A percentile compares a stretch with the other conserved stretches of the same genome.
These are phyloP conservation scores for Harpagifer antarcticus DNA, from an alignment of 2,797 vertebrate genomes.

Conservation along the genomic window DNA sequence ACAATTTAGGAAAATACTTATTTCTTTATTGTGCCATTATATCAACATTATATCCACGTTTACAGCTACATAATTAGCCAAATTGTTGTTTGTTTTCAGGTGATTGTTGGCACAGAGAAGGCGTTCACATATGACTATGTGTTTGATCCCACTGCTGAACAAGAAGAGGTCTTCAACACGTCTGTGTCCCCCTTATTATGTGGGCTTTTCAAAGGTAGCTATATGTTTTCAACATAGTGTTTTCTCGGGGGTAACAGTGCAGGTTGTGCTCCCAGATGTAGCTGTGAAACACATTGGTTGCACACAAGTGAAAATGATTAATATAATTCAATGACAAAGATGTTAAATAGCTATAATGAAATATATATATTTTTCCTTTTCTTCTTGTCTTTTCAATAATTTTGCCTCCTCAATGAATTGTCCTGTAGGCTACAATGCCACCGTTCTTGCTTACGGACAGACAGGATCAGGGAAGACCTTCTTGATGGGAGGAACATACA, in stretches of 20 bases:
- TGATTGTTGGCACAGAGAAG: constrained; percentile 93
- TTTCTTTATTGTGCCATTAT: not conserved
- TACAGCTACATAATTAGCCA: too few relatives aligned
- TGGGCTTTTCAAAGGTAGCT: constrained; percentile 94
- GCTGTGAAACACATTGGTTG: not conserved
- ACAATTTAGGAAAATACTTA: not conserved
- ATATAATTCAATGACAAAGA: not conserved
- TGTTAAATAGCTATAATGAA: not conserved
- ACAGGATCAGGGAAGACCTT: constrained; percentile 97
- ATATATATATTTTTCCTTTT: not conserved
- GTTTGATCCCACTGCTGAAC: constrained; percentile 92
- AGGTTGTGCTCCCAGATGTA: not conserved
- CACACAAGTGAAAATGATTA: not conserved
- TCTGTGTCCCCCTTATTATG: constrained; percentile 88
- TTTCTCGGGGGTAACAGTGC: not conserved
- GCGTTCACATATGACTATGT: constrained; percentile 95
- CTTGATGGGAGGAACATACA: constrained; percentile 97
- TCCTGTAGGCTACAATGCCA: constrained; percentile 93
- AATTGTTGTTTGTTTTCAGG: constrained; percentile 76
- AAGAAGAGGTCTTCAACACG: constrained; percentile 93
- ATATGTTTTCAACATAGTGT: not conserved
- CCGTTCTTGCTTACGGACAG: constrained; percentile 96
- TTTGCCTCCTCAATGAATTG: not conserved
- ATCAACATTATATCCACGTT: not conserved
- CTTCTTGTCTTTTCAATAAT: not conserved